Evolutionary conservation across 2,797 vertebrate species (phyloP).

Genomic region (Podarcis siculus): DNA sequence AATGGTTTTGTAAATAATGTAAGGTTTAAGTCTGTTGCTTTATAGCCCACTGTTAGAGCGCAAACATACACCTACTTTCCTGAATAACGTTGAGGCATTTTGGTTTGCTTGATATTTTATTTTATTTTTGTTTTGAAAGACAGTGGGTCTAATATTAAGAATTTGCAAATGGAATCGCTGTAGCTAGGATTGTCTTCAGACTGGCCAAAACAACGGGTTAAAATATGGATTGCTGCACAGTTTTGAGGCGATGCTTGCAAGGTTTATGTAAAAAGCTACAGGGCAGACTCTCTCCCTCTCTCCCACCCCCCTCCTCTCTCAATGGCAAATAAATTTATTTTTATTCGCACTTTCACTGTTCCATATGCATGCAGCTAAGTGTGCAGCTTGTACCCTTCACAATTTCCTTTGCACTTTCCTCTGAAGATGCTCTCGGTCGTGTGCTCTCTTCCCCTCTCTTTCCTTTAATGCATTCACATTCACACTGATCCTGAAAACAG

Average conservation of each 20-base stretch:
- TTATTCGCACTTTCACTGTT: slow-evolving; percentile 33
- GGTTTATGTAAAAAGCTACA: slow-evolving; percentile 60
- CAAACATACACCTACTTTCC: slow-evolving; percentile 5
- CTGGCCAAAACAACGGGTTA: slow-evolving; percentile 43
- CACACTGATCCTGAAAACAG: slow-evolving; percentile 64
- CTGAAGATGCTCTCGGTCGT: slow-evolving; percentile 50
- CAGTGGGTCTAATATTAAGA: slow-evolving; percentile 51
- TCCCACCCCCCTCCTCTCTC: not conserved
- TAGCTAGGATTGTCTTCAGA: slow-evolving; percentile 41
- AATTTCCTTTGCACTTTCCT: slow-evolving; percentile 47
- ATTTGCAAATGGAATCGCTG: slow-evolving; percentile 54
- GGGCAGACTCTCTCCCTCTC: not conserved
- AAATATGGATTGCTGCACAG: slow-evolving; percentile 52
- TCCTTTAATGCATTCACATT: not conserved
- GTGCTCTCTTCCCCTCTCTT: not conserved
- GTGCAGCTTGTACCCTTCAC: slow-evolving; percentile 32
- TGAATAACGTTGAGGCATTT: slow-evolving; percentile 62
- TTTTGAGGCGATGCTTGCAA: slow-evolving; percentile 42
- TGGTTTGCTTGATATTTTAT: not conserved
- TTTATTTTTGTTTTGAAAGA: not conserved
- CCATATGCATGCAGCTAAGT: slow-evolving; percentile 22
- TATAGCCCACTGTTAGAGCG: slow-evolving; percentile 33
- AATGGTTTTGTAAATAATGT: slow-evolving; percentile 56
- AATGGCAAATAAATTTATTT: slow-evolving; percentile 49
- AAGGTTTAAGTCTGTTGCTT: slow-evolving; percentile 37